Percentiles rank a stretch among this genome's conserved stretches.
These are phyloP conservation scores for Trematomus bernacchii DNA, from an alignment of 2,797 vertebrate species.

Conservation along the genomic window DNA sequence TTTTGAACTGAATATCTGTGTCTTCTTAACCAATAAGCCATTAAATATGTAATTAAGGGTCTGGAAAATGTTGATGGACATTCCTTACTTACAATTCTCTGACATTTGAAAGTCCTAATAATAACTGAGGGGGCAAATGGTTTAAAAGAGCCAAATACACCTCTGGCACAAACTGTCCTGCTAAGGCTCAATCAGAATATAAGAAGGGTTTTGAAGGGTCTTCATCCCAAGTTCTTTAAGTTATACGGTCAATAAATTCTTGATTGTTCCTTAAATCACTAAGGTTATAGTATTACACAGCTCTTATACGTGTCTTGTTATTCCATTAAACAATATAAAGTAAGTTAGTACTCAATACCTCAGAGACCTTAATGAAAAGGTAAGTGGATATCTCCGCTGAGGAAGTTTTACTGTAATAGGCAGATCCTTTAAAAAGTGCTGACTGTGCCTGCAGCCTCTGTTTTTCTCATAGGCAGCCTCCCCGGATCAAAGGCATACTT, in stretches of 20 bases:
- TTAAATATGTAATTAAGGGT: background rate
- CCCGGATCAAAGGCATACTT: constrained; percentile 67
- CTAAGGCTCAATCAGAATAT: background rate
- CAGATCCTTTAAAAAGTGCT: constrained; percentile 42
- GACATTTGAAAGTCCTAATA: background rate
- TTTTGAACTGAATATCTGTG: background rate
- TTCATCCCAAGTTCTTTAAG: background rate
- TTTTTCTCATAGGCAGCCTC: constrained; percentile 45
- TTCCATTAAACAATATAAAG: constrained; percentile 7
- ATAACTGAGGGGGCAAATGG: background rate
- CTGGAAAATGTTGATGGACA: background rate
- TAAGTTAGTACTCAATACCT: background rate
- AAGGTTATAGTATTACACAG: constrained; percentile 16
- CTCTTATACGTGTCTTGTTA: constrained; percentile 11
- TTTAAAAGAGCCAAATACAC: background rate
- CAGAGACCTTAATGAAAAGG: constrained; percentile 3
- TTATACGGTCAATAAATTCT: constrained; percentile 13
- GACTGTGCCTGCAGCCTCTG: constrained; percentile 39
- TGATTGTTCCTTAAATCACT: background rate
- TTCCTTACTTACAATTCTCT: background rate
- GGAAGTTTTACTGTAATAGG: constrained; percentile 14
- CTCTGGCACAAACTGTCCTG: background rate
- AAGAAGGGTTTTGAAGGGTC: background rate
- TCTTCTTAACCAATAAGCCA: background rate
- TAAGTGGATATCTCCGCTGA: constrained; percentile 15